phyloP scores from a whole-genome alignment of 2,797 vertebrate genomes.

The Propithecus perrieri region DNA sequence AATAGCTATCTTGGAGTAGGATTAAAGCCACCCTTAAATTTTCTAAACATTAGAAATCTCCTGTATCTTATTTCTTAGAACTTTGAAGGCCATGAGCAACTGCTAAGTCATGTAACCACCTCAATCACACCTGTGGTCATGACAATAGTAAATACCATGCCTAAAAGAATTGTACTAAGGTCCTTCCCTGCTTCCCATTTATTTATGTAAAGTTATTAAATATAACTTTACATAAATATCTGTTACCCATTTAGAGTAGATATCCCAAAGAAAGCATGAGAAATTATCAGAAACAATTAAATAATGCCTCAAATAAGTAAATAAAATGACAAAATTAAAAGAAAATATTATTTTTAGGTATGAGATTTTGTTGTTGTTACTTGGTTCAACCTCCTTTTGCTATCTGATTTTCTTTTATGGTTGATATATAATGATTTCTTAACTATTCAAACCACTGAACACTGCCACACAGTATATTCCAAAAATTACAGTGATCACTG shows the following conservation, averaged over 20 bases:
- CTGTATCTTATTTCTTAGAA: neutral
- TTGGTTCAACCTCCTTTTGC: neutral
- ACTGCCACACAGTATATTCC: neutral
- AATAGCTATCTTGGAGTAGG: neutral
- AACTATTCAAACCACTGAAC: neutral
- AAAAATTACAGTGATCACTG: neutral
- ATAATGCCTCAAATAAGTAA: neutral
- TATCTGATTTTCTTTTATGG: constrained; percentile 7
- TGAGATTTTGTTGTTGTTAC: neutral
- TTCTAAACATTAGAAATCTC: neutral
- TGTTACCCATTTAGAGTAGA: neutral
- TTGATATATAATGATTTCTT: neutral
- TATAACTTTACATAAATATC: neutral
- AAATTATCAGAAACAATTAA: neutral
- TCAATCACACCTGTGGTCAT: neutral
- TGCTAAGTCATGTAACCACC: neutral
- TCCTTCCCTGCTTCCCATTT: neutral
- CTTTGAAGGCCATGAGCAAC: neutral
- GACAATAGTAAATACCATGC: neutral
- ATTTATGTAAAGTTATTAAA: neutral
- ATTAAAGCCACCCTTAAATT: neutral
- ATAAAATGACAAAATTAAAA: neutral
- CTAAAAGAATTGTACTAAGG: neutral
- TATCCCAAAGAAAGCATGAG: neutral
- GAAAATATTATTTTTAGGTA: neutral